Evolutionary conservation across 2,888 invertebrate species (phyloP).

Genomic region (Proisotoma minuta): DNA sequence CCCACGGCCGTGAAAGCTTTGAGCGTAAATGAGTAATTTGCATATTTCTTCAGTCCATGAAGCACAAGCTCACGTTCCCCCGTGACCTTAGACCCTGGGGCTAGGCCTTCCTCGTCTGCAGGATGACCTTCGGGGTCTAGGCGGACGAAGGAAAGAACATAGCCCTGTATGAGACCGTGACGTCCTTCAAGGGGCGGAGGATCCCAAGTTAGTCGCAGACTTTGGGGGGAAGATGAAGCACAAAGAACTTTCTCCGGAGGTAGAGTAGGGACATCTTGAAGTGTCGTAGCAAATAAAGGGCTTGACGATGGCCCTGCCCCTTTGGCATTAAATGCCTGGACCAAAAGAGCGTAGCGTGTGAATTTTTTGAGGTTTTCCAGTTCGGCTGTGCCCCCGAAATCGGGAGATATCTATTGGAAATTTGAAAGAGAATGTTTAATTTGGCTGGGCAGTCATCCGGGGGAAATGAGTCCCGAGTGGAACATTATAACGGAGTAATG

Average conservation of each 20-base stretch:
- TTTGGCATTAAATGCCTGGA: slow-evolving; percentile 50
- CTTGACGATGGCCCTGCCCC: slow-evolving; percentile 49
- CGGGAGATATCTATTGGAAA: no score
- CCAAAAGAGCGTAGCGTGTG: slow-evolving; percentile 49
- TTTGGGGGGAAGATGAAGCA: slow-evolving; percentile 65
- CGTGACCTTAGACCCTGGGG: slow-evolving; percentile 60
- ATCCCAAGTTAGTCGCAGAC: slow-evolving; percentile 67
- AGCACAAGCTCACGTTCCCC: slow-evolving; percentile 65
- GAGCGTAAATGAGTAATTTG: slow-evolving; percentile 84
- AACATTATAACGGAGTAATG: no score
- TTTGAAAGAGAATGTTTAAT: no score
- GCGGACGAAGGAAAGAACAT: slow-evolving; percentile 53
- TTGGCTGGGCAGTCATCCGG: no score
- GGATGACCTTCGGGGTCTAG: slow-evolving; percentile 13
- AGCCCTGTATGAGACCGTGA: slow-evolving; percentile 60
- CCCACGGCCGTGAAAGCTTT: slow-evolving; percentile 83
- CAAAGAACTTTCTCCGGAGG: slow-evolving; percentile 65
- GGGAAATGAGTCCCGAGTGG: no score
- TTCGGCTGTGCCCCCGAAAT: slow-evolving; percentile 37
- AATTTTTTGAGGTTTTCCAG: slow-evolving; percentile 48
- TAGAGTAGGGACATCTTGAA: slow-evolving; percentile 60
- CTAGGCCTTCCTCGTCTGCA: slow-evolving; percentile 10
- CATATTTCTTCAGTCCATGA: slow-evolving; percentile 55
- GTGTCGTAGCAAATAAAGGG: slow-evolving; percentile 46
- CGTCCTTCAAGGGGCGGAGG: slow-evolving; percentile 56